Evolutionary conservation across 1,140 invertebrate genomes (phyloP).

Genomic region (Drosophila tani): DNA sequence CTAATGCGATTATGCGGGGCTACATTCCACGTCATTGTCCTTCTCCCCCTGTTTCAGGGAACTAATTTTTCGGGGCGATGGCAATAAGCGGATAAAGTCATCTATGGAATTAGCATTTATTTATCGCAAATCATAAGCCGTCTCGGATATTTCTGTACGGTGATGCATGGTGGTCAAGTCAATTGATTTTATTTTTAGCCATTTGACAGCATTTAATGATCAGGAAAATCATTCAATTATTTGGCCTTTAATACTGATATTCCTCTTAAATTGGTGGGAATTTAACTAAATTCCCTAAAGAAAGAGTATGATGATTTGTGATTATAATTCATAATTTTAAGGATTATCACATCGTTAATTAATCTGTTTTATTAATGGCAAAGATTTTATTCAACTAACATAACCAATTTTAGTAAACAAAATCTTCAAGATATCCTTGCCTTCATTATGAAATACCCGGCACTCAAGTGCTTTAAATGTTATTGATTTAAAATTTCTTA

Average conservation of each 20-base stretch:
- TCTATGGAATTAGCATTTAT: slow-evolving; percentile 16
- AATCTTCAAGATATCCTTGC: background rate
- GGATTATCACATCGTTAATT: too few species aligned
- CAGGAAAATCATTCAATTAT: too few species aligned
- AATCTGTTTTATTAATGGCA: too few species aligned
- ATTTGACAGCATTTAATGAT: background rate
- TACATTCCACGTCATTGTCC: slow-evolving; percentile 12
- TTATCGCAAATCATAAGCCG: slow-evolving; percentile 10
- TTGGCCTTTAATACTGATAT: too few species aligned
- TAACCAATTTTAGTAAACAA: too few species aligned
- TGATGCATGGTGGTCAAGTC: background rate
- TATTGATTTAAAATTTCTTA: background rate
- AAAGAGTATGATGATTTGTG: too few species aligned
- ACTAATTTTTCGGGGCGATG: slow-evolving; percentile 12
- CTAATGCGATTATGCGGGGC: slow-evolving; percentile 71
- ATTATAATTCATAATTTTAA: too few species aligned
- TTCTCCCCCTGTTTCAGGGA: background rate
- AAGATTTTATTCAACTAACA: too few species aligned
- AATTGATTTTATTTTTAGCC: background rate
- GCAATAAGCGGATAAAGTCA: slow-evolving; percentile 12
- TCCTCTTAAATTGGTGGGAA: too few species aligned
- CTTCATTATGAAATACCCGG: background rate
- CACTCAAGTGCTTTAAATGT: too few species aligned
- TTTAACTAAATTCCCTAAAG: too few species aligned
- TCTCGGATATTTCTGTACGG: background rate